Percentiles rank a stretch among this genome's conserved stretches.
Evolutionary conservation across 2,797 vertebrate genomes (phyloP).

Genomic region (Phrynocephalus forsythii): DNA sequence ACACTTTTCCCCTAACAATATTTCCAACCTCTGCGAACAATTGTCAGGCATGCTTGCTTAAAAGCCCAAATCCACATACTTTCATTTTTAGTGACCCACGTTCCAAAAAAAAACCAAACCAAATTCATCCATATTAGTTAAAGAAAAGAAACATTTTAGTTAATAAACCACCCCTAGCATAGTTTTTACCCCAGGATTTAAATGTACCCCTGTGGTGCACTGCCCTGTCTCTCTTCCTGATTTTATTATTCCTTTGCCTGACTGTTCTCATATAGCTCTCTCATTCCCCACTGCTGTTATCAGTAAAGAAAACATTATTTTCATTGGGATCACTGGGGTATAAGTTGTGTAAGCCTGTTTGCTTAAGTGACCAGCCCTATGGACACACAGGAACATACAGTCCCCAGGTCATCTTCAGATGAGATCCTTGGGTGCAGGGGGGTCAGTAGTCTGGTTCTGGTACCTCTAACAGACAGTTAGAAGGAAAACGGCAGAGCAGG

Average conservation of each 20-base stretch:
- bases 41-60: not conserved
- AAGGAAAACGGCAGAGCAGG: not conserved
- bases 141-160: not conserved
- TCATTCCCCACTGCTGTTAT: not conserved
- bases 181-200: not conserved
- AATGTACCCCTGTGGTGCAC: not conserved
- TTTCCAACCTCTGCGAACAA: not conserved
- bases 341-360: not conserved
- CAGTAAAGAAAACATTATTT: not conserved
- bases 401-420: too few species aligned
- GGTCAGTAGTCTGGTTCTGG: not conserved
- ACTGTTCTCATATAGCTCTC: not conserved
- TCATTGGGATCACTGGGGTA: not conserved
- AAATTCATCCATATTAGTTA: not conserved
- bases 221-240: not conserved
- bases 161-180: not conserved
- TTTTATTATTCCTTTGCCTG: not conserved
- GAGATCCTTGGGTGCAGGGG: not conserved
- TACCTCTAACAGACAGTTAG: not conserved
- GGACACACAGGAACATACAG: too few species aligned
- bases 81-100: not conserved
- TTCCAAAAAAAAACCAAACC: too few species aligned
- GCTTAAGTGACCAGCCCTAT: too few species aligned
- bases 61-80: not conserved
- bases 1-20: not conserved